Evolutionary conservation across 2,113 vertebrate species (phyloP).

Genomic region (Ramphastos sulfuratus): DNA sequence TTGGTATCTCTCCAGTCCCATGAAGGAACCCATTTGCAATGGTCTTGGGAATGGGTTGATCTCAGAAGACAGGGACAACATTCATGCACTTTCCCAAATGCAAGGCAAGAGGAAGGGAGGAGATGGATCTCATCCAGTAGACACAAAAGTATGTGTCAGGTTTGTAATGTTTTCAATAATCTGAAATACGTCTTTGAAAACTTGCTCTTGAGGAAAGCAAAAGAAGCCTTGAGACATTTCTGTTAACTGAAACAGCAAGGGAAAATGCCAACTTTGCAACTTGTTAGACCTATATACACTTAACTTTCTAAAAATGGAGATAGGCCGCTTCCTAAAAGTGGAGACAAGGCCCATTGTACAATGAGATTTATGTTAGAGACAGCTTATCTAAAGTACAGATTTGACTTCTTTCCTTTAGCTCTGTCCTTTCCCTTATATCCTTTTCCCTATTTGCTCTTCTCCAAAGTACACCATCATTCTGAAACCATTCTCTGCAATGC

Average conservation of each 20-base stretch:
- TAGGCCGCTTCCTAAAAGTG: neutral
- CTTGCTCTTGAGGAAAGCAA: neutral
- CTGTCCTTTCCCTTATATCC: neutral
- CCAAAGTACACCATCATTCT: neutral
- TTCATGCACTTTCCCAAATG: neutral
- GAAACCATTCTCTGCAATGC: neutral
- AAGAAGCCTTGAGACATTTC: neutral
- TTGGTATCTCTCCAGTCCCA: neutral
- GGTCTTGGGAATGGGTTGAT: neutral
- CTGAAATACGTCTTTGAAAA: neutral
- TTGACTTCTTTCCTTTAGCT: neutral
- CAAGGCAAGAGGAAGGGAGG: neutral
- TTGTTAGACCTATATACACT: neutral
- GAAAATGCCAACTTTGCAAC: neutral
- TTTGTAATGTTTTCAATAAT: neutral
- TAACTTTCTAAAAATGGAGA: neutral
- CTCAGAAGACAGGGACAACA: neutral
- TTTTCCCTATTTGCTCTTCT: neutral
- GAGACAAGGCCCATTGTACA: neutral
- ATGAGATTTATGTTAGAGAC: neutral
- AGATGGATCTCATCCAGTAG: fast-evolving
- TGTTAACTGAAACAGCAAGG: neutral
- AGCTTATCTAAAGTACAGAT: neutral
- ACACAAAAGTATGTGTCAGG: neutral
- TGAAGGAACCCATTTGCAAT: neutral